Evolutionary conservation across 2,888 invertebrate genomes (phyloP).

Genomic region (Candidula unifasciata): DNA sequence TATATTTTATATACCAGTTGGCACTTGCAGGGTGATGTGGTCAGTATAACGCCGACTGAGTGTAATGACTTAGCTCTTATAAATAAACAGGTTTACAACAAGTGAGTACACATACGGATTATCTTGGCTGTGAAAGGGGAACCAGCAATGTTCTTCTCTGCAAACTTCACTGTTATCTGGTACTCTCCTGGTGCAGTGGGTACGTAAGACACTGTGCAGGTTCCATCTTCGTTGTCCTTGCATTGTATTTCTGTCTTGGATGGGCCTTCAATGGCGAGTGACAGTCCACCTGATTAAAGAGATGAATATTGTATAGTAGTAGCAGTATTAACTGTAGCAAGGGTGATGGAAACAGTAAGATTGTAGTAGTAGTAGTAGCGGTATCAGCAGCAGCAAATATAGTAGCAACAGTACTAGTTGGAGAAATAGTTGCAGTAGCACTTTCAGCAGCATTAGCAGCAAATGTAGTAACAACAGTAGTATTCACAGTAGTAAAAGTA

Average conservation of each 20-base stretch:
- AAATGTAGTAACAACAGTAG: no score
- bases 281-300: slow-evolving; percentile 84
- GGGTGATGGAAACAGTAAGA: not conserved
- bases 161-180: slow-evolving; percentile 95
- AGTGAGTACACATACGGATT: slow-evolving; percentile 79
- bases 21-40: no score
- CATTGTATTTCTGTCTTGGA: slow-evolving; percentile 95
- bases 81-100: not conserved
- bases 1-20: no score
- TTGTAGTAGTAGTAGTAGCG: not conserved
- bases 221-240: slow-evolving; percentile 98
- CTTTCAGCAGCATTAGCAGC: no score
- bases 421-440: no score
- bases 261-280: slow-evolving; percentile 96
- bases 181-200: slow-evolving; percentile 99
- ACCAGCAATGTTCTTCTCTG: slow-evolving; percentile 95
- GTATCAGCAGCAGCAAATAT: no score
- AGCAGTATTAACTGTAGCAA: not conserved
- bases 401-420: no score
- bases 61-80: not conserved
- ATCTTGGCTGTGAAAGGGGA: slow-evolving; percentile 94
- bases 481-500: no score
- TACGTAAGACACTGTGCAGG: slow-evolving; percentile 94
- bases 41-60: no score
- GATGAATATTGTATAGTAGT: not conserved